phyloP scores from a whole-genome alignment of 2,113 vertebrate genomes.

The Caracal caracal region DNA sequence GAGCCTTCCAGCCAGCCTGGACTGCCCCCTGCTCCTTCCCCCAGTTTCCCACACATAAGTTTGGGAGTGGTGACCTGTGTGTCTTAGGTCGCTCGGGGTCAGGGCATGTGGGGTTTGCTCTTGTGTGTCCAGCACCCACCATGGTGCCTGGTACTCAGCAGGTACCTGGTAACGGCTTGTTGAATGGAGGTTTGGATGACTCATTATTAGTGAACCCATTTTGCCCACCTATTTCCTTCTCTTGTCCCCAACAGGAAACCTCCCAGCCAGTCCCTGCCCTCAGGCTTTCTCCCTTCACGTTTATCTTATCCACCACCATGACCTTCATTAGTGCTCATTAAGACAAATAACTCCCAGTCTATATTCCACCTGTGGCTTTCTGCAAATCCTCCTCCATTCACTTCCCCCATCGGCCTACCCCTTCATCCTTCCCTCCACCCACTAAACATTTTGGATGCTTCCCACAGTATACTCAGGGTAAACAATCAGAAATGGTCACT shows the following conservation, averaged over 20 bases:
- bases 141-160: not conserved
- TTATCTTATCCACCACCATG: not conserved
- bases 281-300: not conserved
- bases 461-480: not conserved
- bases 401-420: not conserved
- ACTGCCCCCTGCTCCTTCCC: not conserved
- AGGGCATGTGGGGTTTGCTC: not conserved
- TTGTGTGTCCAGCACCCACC: not conserved
- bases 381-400: not conserved
- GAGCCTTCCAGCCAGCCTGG: not conserved
- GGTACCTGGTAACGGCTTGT: not conserved
- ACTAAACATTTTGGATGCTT: not conserved
- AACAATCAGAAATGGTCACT: constrained; percentile 4
- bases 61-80: not conserved
- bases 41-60: not conserved
- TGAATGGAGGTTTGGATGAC: not conserved
- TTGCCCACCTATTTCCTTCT: not conserved
- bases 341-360: not conserved
- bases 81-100: not conserved
- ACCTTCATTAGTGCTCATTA: not conserved
- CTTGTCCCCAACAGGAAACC: not conserved
- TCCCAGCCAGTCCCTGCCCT: not conserved
- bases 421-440: not conserved
- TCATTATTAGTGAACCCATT: not conserved
- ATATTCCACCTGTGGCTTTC: not conserved